A percentile compares a stretch with the other conserved stretches of the same genome.
These are phyloP conservation scores for Boloria selene DNA, from an alignment of 2,888 invertebrate genomes.

Conservation along the genomic window DNA sequence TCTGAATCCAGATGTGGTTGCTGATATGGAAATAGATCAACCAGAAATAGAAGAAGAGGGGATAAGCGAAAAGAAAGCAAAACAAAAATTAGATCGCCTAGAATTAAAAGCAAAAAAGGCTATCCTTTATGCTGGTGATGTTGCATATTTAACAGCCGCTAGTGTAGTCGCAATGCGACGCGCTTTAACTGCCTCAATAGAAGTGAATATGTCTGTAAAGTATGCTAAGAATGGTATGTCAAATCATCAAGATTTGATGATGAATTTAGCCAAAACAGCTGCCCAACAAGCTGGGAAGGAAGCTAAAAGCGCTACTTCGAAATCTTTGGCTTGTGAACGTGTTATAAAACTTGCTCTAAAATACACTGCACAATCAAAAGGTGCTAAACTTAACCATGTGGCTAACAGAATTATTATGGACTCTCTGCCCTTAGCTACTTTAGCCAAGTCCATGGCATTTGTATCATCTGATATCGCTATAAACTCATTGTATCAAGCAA, in stretches of 20 bases:
- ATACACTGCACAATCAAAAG: constrained; percentile 72
- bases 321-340: constrained; percentile 70
- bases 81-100: constrained; percentile 65
- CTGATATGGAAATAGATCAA: constrained; percentile 72
- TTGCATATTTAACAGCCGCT: constrained; percentile 74
- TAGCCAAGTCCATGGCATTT: constrained; percentile 77
- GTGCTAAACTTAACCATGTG: constrained; percentile 72
- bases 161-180: constrained; percentile 75
- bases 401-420: constrained; percentile 77
- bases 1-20: constrained; percentile 63
- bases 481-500: constrained; percentile 74
- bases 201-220: constrained; percentile 75
- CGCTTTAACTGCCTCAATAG: constrained; percentile 75
- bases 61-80: constrained; percentile 62
- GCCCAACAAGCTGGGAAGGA: constrained; percentile 78
- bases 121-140: constrained; percentile 75
- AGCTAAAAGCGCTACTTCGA: constrained; percentile 72
- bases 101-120: constrained; percentile 77
- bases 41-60: constrained; percentile 63
- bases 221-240: constrained; percentile 75
- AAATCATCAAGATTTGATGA: constrained; percentile 76
- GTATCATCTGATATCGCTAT: constrained; percentile 77
- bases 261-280: constrained; percentile 76
- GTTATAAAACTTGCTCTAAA: constrained; percentile 73
- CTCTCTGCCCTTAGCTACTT: constrained; percentile 67